These are phyloP conservation scores for Anthoscopus minutus DNA, from an alignment of 2,113 vertebrate genomes.

Conservation along the genomic window DNA sequence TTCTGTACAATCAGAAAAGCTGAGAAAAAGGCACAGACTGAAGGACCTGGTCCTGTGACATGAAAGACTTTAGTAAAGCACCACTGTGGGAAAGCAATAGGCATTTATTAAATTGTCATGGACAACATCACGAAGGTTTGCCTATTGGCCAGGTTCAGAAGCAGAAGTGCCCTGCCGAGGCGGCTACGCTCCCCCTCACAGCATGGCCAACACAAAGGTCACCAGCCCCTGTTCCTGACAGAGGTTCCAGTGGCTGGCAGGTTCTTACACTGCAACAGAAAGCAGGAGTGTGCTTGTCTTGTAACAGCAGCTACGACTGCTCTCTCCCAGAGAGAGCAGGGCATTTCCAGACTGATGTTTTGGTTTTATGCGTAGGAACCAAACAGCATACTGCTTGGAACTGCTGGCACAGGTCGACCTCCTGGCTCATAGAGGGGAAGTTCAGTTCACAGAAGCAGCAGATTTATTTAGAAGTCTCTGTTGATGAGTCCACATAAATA, in stretches of 20 bases:
- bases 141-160: not conserved
- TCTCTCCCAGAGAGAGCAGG: not conserved
- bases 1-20: not conserved
- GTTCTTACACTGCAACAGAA: not conserved
- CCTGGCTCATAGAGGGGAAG: not conserved
- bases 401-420: rapidly evolving
- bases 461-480: not conserved
- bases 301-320: not conserved
- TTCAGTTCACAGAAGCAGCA: not conserved
- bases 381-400: not conserved
- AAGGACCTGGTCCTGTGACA: not conserved
- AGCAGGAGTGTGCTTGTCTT: not conserved
- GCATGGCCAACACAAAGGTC: rapidly evolving
- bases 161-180: not conserved
- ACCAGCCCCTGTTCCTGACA: not conserved
- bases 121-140: not conserved
- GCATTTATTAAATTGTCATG: not conserved
- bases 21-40: not conserved
- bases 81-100: rapidly evolving
- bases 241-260: not conserved
- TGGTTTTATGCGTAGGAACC: not conserved
- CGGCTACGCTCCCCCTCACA: not conserved
- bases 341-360: not conserved
- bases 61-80: not conserved
- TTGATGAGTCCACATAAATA: not conserved